These are phyloP conservation scores for Papilio machaon DNA, from an alignment of 1,140 invertebrate genomes.

Conservation along the genomic window DNA sequence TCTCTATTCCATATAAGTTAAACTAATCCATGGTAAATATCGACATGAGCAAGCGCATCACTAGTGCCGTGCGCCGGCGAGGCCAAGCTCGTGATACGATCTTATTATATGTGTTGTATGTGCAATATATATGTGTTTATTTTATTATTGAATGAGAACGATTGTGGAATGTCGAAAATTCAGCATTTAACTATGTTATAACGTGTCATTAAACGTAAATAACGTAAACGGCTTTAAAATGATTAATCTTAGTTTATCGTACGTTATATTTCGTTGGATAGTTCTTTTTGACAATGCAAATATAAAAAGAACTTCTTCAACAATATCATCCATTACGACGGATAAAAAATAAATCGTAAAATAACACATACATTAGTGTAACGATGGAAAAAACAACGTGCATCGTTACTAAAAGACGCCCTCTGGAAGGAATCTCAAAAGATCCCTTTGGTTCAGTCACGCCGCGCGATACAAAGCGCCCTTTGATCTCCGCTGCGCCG, in stretches of 20 bases:
- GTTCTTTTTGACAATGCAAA: not conserved
- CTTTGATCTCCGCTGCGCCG: conserved; percentile 5
- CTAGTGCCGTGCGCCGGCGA: not conserved
- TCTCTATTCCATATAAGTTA: not conserved
- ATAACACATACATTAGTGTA: conserved; percentile 15
- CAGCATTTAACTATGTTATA: not conserved
- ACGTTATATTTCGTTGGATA: not conserved
- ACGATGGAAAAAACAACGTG: conserved; percentile 22
- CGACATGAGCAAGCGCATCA: not conserved
- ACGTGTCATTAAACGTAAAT: not conserved
- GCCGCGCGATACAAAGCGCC: conserved; percentile 48
- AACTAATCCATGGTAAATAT: not conserved
- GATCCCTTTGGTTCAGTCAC: conserved; percentile 53
- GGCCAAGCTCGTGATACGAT: not conserved
- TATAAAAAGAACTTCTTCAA: not conserved
- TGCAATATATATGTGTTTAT: conserved; percentile 1
- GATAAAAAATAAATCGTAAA: conserved; percentile 6
- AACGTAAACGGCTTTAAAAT: not conserved
- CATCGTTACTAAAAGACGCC: conserved; percentile 43
- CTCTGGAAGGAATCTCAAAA: conserved; percentile 42
- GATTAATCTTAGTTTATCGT: not conserved
- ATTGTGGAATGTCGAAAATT: not conserved
- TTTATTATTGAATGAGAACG: not conserved
- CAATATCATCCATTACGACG: not conserved
- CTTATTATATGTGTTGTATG: too few relatives aligned